Evolutionary conservation across 2,888 invertebrate species (phyloP), one percentile per base, ranked within the genome.

Genomic region (Lithophane leautieri): DNA sequence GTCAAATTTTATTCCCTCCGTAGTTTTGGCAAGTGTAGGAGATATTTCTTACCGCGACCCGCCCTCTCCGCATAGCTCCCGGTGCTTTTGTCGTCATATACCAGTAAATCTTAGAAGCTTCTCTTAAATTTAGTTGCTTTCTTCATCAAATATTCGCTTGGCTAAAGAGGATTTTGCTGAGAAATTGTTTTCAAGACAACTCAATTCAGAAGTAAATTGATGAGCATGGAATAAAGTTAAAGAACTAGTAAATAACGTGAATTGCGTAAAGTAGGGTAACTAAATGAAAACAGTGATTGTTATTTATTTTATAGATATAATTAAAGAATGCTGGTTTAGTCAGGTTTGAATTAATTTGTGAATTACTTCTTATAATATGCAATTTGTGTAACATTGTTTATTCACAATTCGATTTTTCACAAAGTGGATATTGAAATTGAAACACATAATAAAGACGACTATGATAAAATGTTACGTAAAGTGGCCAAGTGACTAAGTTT

Each of bases 31-130:
- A 92, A 93, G 90, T 90, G 92, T 89, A 87, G 89, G 84, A 91
- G 88, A 93, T 93, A 93, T 93, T 92, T 94, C 89, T 90, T 88
- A 87, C 88, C 82, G 78, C 86, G 90, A 80, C 90, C 92, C 94
- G 92, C 93, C 93, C 92, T 88, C 88, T 87, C 88, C 90, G 90
- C 90, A 89, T 89, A 91, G 87, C 83, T 89, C 89, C 85, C 86
- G 86, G 93, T 94, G 94, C 92, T 90, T 92, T 93, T 94, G 94
- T 93, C 93, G 90, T 93, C 93, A 92, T 91, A 92, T 87, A 92
- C 90, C 94, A 91, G 91, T 95, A 94, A 95, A 94, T 94, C 94
- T 94, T 92, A 86, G 91, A 85, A 90, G 91, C 90, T 91, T 90
- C 91, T 90, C 91, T 91, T 91, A 92, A 91, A 91, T 93, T 92